A percentile compares a stretch with the other conserved stretches of the same genome.
phyloP scores from a whole-genome alignment of 2,797 vertebrate genomes.

The Arremon aurantiirostris region DNA sequence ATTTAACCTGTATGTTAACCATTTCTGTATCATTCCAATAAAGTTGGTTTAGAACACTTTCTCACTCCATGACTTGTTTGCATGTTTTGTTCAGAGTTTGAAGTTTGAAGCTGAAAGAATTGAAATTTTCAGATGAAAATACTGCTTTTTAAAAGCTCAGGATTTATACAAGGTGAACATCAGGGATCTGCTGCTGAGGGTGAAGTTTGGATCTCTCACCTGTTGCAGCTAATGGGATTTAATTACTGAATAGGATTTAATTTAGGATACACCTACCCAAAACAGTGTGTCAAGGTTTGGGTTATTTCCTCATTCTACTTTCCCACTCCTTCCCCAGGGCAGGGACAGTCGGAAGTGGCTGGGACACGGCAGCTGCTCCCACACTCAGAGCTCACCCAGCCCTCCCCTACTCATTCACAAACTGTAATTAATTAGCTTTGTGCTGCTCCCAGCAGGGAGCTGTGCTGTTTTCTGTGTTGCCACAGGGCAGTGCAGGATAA shows the following conservation, averaged over 20 bases:
- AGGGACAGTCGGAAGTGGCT: neutral
- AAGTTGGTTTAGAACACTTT: conserved; percentile 46
- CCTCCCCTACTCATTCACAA: neutral
- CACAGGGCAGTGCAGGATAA: neutral
- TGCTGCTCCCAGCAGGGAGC: neutral
- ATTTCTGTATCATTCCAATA: conserved; percentile 58
- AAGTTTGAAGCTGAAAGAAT: neutral
- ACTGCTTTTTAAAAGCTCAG: neutral
- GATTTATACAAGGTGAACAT: neutral
- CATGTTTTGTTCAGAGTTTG: neutral
- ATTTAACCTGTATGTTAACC: conserved; percentile 33
- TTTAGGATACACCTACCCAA: neutral
- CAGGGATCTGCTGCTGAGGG: neutral
- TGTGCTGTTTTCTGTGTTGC: neutral
- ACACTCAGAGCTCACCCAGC: neutral
- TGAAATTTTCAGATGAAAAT: neutral
- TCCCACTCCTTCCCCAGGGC: neutral
- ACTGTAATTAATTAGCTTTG: neutral
- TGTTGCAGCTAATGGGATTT: neutral
- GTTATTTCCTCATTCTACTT: neutral
- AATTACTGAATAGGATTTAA: neutral
- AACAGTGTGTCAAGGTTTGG: neutral
- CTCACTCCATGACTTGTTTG: neutral
- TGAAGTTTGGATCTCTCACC: neutral
- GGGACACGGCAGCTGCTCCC: neutral